These are phyloP conservation scores for Crambe crambe DNA, from an alignment of 37 sponge, comb jelly and placozoan genomes.

Conservation along the genomic window DNA sequence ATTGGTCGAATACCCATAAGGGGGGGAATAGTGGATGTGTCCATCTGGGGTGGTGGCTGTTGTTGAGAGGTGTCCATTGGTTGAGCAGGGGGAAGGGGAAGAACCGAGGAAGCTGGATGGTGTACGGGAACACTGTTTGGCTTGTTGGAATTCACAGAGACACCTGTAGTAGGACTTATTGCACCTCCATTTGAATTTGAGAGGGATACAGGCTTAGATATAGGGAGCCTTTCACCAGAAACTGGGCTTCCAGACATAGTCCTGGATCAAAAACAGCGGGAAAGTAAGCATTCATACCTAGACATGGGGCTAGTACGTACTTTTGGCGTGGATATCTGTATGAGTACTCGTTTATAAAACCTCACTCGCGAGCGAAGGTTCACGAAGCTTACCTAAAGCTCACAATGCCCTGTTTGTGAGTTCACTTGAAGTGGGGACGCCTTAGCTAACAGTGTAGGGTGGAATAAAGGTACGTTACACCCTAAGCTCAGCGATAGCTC, in stretches of 20 bases:
- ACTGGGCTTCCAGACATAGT: constrained; percentile 1
- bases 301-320: neutral
- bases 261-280: neutral
- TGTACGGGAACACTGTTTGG: neutral
- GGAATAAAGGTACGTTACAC: constrained; percentile 5
- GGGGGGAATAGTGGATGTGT: constrained; percentile 4
- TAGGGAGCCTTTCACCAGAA: neutral
- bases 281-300: neutral
- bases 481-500: neutral
- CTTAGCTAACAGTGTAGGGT: constrained; percentile 28
- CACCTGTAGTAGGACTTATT: no score
- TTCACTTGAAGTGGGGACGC: neutral
- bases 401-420: neutral
- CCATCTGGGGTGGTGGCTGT: neutral
- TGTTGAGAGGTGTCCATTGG: neutral
- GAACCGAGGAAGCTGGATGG: neutral
- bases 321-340: neutral
- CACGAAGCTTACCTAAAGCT: constrained; percentile 14
- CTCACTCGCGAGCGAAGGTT: constrained; percentile 10
- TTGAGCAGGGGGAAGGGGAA: neutral
- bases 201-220: constrained; percentile 6
- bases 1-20: neutral
- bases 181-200: neutral
- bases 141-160: neutral
- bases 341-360: neutral